Conservation (phyloP, 2,797 vertebrate genomes). For the Miichthys miiuy region DNA sequence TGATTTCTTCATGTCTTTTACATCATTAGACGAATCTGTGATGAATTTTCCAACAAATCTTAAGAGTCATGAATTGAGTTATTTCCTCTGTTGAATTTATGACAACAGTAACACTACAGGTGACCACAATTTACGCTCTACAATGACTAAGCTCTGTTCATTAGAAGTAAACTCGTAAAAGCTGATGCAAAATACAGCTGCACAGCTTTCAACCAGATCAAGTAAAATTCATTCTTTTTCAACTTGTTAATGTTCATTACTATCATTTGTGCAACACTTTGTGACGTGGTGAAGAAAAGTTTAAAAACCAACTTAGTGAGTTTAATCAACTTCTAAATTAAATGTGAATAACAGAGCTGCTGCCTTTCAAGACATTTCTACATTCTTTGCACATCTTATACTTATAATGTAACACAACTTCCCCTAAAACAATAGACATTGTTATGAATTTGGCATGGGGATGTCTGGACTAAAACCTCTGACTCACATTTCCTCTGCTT, state of each 20-base stretch:
- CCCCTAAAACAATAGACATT: slow-evolving; percentile 42
- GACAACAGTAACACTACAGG: neutral
- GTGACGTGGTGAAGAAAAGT: neutral
- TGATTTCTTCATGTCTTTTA: neutral
- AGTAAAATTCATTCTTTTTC: neutral
- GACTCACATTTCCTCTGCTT: slow-evolving; percentile 66
- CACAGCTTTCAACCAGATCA: neutral
- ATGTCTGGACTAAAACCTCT: slow-evolving; percentile 32
- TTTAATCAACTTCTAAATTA: neutral
- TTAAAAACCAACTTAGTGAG: too few species aligned
- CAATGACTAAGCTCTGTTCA: neutral
- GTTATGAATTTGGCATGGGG: slow-evolving; percentile 10
- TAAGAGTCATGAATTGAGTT: neutral
- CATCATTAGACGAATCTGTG: neutral
- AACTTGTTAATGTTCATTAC: neutral
- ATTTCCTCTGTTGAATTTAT: neutral
- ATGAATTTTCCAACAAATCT: neutral
- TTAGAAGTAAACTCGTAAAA: neutral
- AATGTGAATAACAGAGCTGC: slow-evolving; percentile 8
- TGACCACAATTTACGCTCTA: neutral
- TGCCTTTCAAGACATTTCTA: neutral
- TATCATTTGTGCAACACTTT: neutral
- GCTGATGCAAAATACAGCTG: neutral
- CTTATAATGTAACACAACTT: slow-evolving; percentile 12
- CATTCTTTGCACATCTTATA: neutral